Conservation (phyloP, 2,797 vertebrate species). For the Sandelia bainsii region DNA sequence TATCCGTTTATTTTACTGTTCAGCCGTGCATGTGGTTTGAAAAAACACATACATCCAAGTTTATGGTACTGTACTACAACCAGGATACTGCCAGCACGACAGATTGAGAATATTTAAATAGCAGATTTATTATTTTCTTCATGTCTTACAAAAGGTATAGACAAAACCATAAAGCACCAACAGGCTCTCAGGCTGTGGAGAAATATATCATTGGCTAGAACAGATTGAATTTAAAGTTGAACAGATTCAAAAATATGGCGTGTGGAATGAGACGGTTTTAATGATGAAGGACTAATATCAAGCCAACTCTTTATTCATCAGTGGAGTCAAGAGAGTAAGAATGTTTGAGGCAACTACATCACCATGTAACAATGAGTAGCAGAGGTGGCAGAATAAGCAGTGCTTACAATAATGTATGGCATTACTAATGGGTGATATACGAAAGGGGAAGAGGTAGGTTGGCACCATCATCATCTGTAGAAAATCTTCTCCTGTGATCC, state of each 20-base stretch:
- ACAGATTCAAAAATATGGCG: slow-evolving; percentile 17
- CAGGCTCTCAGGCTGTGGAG: slow-evolving; percentile 26
- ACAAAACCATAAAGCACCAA: slow-evolving; percentile 62
- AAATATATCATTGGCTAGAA: slow-evolving; percentile 29
- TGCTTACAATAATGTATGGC: slow-evolving; percentile 54
- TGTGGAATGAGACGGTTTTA: slow-evolving; percentile 36
- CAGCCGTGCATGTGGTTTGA: slow-evolving; percentile 55
- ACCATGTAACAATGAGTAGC: neutral
- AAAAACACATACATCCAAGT: slow-evolving; percentile 56
- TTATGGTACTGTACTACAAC: slow-evolving; percentile 49
- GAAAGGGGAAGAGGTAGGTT: slow-evolving; percentile 34
- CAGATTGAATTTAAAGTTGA: slow-evolving; percentile 46
- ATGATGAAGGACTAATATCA: slow-evolving; percentile 50
- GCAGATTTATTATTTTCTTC: slow-evolving; percentile 65
- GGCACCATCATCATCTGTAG: slow-evolving; percentile 13
- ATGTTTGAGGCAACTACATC: slow-evolving; percentile 10
- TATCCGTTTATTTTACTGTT: slow-evolving; percentile 60
- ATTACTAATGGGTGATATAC: slow-evolving; percentile 57
- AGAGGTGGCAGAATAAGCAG: slow-evolving; percentile 40
- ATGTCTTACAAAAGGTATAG: slow-evolving; percentile 46
- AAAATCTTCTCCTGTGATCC: neutral
- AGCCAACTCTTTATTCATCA: slow-evolving; percentile 55
- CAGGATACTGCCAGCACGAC: slow-evolving; percentile 43
- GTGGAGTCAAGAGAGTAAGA: slow-evolving; percentile 35
- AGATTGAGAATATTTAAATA: slow-evolving; percentile 36